Percentiles rank a stretch among this genome's conserved stretches.
These are phyloP conservation scores for Andricus grossulariae DNA, from an alignment of 1,140 invertebrate species.

Conservation along the genomic window DNA sequence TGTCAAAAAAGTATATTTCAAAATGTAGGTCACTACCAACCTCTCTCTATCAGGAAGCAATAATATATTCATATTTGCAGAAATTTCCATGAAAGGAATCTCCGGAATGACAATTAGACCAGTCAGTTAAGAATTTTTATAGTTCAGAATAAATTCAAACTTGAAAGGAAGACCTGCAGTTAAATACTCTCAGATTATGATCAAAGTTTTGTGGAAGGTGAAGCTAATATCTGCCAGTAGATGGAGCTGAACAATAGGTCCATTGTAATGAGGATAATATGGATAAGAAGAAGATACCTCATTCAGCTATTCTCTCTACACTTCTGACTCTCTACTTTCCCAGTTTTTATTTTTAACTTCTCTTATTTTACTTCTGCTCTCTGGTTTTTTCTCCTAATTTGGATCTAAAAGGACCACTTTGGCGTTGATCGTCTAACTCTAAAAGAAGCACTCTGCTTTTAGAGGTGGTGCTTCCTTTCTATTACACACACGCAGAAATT, in stretches of 20 bases:
- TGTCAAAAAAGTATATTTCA: too few species aligned
- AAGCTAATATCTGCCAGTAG: slow-evolving; percentile 28
- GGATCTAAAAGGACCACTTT: too few species aligned
- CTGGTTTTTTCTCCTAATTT: too few species aligned
- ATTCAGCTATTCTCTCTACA: neutral
- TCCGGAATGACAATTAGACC: neutral
- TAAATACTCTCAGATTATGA: slow-evolving; percentile 21
- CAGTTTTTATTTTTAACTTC: neutral
- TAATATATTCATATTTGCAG: too few species aligned
- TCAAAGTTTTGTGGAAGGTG: slow-evolving; percentile 15
- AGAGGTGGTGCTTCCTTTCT: too few species aligned
- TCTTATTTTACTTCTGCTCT: neutral
- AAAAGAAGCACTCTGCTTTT: too few species aligned
- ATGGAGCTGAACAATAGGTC: slow-evolving; percentile 4
- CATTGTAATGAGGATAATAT: slow-evolving; percentile 9
- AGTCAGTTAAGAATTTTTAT: slow-evolving; percentile 11
- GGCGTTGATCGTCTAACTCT: too few species aligned
- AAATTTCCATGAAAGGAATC: neutral
- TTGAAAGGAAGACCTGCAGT: slow-evolving; percentile 18
- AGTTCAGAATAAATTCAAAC: slow-evolving; percentile 5
- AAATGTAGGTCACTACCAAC: too few species aligned
- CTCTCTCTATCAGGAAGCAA: too few species aligned
- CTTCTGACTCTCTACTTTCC: neutral
- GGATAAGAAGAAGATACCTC: neutral
- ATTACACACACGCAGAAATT: too few species aligned